These are phyloP conservation scores for Petrophora chlorosata DNA, from an alignment of 2,888 invertebrate species.

Conservation along the genomic window DNA sequence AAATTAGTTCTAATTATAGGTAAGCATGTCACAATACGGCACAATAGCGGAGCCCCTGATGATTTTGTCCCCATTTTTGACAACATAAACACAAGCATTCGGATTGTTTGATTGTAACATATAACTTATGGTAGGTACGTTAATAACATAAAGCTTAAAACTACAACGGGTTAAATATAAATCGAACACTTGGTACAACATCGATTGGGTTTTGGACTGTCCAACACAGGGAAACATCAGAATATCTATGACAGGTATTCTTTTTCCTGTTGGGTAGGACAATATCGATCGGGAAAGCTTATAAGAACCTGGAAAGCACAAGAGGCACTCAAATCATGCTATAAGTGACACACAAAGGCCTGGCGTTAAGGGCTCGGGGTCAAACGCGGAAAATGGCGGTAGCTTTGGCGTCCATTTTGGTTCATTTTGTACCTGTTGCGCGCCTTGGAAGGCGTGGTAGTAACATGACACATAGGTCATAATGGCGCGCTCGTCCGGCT, in stretches of 20 bases:
- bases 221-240: constrained; percentile 16
- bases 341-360: constrained; percentile 79
- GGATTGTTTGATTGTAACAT: constrained; percentile 40
- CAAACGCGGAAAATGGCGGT: constrained; percentile 56
- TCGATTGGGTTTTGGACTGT: constrained; percentile 12
- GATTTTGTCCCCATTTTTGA: constrained; percentile 19
- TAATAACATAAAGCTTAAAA: constrained; percentile 61
- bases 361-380: constrained; percentile 71
- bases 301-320: constrained; percentile 47
- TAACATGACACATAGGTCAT: constrained; percentile 99
- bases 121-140: constrained; percentile 49
- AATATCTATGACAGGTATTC: constrained; percentile 3
- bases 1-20: constrained; percentile 41
- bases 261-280: constrained; percentile 8
- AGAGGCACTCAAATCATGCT: constrained; percentile 69
- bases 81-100: constrained; percentile 56
- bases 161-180: constrained; percentile 31
- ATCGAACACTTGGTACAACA: constrained; percentile 29
- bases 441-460: constrained; percentile 99
- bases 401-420: constrained; percentile 63
- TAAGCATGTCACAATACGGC: constrained; percentile 31
- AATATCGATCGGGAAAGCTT: constrained; percentile 32
- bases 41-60: constrained; percentile 26
- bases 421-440: constrained; percentile 92
- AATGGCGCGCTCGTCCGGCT: constrained; percentile 99